Base-by-base conservation (phyloP, 2,888 invertebrate genomes). In the Melanophora roralis region DNA sequence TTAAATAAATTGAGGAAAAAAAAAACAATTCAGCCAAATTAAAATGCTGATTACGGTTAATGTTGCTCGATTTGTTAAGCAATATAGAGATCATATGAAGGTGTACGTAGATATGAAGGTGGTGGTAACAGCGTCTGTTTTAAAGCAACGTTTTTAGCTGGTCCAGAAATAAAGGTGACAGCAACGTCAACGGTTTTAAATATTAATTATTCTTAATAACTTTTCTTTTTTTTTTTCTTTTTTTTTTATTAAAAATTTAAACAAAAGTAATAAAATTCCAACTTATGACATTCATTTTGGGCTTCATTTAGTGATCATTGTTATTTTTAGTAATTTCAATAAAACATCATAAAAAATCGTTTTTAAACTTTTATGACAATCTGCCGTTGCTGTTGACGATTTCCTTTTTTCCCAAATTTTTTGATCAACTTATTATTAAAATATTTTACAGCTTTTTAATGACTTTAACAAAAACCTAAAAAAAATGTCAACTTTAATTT, bases 311-410 rank as follows among this genome's bases (percentile, higher is more conserved):
- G 57, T 72, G 62, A 19, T 72, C 57, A 57, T 80, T 80, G 75
- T 80, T 79, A 62, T 75, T 71, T 68, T 75, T 55, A 62, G 32
- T 51, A 9, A 55, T 43, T 3, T 27, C 27, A 43, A 43, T 43
- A 38, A 59, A 40, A 57, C 11, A 40, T 62, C 5, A 55, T 12
- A 23, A 65, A 59, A 57, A 64, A 14, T 55, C 62, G 75, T 80
- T 80, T 80, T 79, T 80, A 75, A 80, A 80, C 76, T 76, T 76
- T 76, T 74, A 60, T 67, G 73, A 65, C 73, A 74, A 67, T 69
- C 51, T 60, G 60, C 23, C 8, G 27, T n/a, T 59, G 40, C n/a
- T 27, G 6, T 27, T 59, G 65, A 65, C 36, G 57, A 32, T 71
- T 65, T 72, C 45, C 53, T 53, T 57, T 68, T 57, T 21, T 32